Conservation (phyloP, 1,140 invertebrate genomes). For the Magallana ariakensis region DNA sequence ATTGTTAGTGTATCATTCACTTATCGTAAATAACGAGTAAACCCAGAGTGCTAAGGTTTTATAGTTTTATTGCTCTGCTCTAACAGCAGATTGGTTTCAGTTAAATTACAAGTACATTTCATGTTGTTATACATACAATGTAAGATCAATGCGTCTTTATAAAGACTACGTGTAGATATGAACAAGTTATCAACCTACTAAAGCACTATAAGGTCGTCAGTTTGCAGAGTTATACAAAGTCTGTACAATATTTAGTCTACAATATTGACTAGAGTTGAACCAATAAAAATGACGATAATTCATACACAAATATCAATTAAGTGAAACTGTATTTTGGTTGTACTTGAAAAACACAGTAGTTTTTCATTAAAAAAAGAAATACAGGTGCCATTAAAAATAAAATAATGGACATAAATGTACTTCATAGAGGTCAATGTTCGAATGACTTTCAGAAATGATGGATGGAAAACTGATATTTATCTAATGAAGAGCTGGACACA, state of each 20-base stretch:
- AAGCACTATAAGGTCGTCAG: conserved; percentile 17
- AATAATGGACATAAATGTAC: not conserved
- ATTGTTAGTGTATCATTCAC: no score
- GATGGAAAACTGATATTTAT: not conserved
- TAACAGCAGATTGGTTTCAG: conserved; percentile 5
- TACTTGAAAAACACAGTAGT: not conserved
- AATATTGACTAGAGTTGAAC: conserved; percentile 20
- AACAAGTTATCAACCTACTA: conserved; percentile 1
- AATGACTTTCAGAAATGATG: not conserved
- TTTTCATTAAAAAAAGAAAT: not conserved
- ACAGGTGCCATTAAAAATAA: not conserved
- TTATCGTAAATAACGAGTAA: no score
- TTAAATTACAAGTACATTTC: conserved; percentile 15
- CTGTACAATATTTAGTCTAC: not conserved
- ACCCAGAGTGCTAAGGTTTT: not conserved
- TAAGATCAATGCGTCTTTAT: not conserved
- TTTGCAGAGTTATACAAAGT: conserved; percentile 11
- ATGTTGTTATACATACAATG: not conserved
- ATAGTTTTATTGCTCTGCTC: conserved; percentile 16
- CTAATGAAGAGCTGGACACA: no score
- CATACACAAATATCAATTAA: not conserved
- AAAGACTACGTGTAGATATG: conserved; percentile 4
- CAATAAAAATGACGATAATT: not conserved
- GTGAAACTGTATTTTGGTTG: not conserved
- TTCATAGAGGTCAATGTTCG: not conserved